Evolutionary conservation across 2,888 invertebrate genomes (phyloP).

Genomic region (Tillus elongatus): DNA sequence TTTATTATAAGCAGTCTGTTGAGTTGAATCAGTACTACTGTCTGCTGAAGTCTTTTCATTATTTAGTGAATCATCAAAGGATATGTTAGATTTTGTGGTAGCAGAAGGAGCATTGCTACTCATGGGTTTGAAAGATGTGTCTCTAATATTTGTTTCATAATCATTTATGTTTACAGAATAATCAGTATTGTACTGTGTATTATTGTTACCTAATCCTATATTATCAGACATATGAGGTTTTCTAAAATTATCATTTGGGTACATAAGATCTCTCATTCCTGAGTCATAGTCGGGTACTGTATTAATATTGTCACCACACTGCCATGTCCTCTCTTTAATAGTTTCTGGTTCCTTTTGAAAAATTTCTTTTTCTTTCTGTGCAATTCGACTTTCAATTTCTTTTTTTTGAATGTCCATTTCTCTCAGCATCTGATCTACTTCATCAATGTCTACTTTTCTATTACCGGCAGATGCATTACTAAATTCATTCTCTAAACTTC

Average conservation of each 20-base stretch:
- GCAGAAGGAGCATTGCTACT: no score
- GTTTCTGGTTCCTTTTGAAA: constrained; percentile 16
- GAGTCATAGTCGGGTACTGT: constrained; percentile 38
- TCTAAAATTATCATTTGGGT: constrained; percentile 18
- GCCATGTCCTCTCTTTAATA: constrained; percentile 25
- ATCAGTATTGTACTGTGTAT: no score
- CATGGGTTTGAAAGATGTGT: no score
- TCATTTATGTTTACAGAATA: no score
- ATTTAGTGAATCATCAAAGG: no score
- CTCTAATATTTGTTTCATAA: no score
- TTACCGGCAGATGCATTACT: constrained; percentile 18
- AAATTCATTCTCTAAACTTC: constrained; percentile 30
- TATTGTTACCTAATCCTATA: no score
- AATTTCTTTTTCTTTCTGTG: constrained; percentile 10
- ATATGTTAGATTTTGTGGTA: no score
- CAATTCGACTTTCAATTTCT: neutral
- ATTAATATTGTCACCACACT: constrained; percentile 34
- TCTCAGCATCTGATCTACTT: constrained; percentile 40
- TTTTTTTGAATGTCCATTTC: constrained; percentile 28
- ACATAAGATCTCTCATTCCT: constrained; percentile 31
- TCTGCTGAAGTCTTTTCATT: neutral
- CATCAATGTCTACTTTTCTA: no score
- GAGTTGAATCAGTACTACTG: constrained; percentile 30
- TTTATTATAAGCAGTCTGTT: constrained; percentile 24
- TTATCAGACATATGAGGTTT: no score